Percentiles rank a stretch among this genome's conserved stretches.
phyloP scores from a whole-genome alignment of 2,113 vertebrate species.

The Cyanoliseus patagonus region DNA sequence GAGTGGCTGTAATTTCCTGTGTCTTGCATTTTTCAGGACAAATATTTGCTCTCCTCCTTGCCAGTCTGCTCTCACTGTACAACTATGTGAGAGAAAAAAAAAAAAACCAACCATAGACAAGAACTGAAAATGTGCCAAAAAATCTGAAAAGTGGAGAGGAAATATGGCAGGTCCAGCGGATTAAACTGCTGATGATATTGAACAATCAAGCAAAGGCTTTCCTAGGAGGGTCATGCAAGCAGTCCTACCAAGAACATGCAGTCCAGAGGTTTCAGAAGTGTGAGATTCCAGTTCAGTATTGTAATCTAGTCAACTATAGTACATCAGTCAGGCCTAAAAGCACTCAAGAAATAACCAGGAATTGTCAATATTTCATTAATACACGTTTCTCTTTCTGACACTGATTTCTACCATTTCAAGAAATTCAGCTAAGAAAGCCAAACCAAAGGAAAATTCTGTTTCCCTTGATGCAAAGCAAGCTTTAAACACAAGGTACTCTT shows the following conservation, averaged over 20 bases:
- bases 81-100: slow-evolving; percentile 40
- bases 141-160: background rate
- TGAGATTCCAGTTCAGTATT: background rate
- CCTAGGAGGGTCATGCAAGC: background rate
- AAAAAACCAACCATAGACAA: slow-evolving; percentile 34
- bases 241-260: background rate
- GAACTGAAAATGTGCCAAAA: slow-evolving; percentile 8
- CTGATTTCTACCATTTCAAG: background rate
- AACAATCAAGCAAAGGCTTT: background rate
- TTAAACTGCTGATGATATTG: background rate
- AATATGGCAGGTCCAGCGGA: background rate
- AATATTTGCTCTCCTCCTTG: slow-evolving; percentile 37
- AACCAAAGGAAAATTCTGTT: background rate
- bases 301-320: background rate
- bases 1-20: slow-evolving; percentile 32
- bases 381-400: background rate
- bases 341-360: background rate
- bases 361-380: background rate
- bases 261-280: background rate
- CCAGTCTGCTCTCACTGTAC: slow-evolving; percentile 32
- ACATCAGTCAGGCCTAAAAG: background rate
- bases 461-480: background rate
- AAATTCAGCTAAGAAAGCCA: background rate
- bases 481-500: background rate
- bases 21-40: slow-evolving; percentile 39